Evolutionary conservation across 2,797 vertebrate genomes (phyloP), one percentile per base, ranked within the genome.

Genomic region (Melanotaenia nigrans): DNA sequence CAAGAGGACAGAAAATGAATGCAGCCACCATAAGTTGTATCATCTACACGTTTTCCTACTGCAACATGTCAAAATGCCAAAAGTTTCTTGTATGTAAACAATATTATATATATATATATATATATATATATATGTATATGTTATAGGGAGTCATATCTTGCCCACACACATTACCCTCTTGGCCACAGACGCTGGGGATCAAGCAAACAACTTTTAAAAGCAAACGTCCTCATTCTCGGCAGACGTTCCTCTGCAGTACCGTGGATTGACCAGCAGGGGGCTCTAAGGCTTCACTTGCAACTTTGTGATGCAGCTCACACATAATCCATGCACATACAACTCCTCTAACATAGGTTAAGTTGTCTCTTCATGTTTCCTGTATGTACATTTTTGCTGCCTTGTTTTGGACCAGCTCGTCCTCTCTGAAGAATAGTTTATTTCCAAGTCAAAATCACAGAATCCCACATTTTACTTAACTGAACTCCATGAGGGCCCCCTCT

Each of bases 211-310:
- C 22, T 24, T 51, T n/a, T 18, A 51, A 51, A 3, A 24, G 1
- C 8, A 4, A 51, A 13, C 20, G 6, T 51, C 47, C n/a, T 51
- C n/a, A 22, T 8, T 22, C 9, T 51, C 47, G 24, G 47, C 9
- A 51, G 49, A 12, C 2, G 11, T 12, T 12, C 6, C 10, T 12
- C 25, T 64, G 79, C 65, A 81, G 76, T 60, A 18, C 53, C 54
- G 36, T 28, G 28, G 18, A 64, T n/a, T 2, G 0, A 53, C 65
- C 82, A 81, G 11, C 71, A 77, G 75, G 64, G 47, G 78, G 73
- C 65, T 11, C 33, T 67, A n/a, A 7, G 40, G 18, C 54, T 68
- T 65, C 14, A 35, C 40, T 4, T 18, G 55, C 30, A 13, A 54
- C 22, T 1, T 5, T n/a, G 8, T 49, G 47, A 51, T 49, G 8